Conservation (phyloP, 2,888 invertebrate genomes). For the Lepetodrilus schrolli region DNA sequence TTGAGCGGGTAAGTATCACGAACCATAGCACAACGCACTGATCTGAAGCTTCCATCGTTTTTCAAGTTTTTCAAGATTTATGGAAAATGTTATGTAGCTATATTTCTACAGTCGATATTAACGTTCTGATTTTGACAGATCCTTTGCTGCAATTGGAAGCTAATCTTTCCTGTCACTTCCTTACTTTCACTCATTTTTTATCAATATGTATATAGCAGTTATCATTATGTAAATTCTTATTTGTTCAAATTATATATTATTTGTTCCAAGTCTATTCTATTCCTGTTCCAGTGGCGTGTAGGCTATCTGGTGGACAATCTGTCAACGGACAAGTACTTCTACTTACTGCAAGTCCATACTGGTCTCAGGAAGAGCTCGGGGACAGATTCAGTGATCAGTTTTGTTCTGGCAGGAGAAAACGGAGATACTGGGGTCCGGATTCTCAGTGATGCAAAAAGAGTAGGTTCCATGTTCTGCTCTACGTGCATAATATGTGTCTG, state of each 20-base stretch:
- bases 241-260: not conserved
- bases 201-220: too few species aligned
- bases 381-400: conserved; percentile 60
- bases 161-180: too few species aligned
- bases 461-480: too few species aligned
- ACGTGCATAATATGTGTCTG: too few species aligned
- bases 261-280: not conserved
- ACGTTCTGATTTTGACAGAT: too few species aligned
- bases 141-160: too few species aligned
- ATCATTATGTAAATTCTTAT: too few species aligned
- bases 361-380: conserved; percentile 66
- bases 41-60: too few species aligned
- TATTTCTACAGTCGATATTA: not conserved
- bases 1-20: conserved; percentile 49
- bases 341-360: conserved; percentile 65
- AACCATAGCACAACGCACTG: not conserved
- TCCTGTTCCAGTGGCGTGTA: conserved; percentile 63
- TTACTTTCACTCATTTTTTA: too few species aligned
- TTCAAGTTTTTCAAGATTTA: too few species aligned
- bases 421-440: conserved; percentile 68
- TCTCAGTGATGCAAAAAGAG: conserved; percentile 62
- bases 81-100: not conserved
- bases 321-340: conserved; percentile 62
- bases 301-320: conserved; percentile 67
- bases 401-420: conserved; percentile 66